A percentile compares a stretch with the other conserved stretches of the same genome.
Conservation (phyloP, 2,797 vertebrate species). For the Micropoecilia bifurca region DNA sequence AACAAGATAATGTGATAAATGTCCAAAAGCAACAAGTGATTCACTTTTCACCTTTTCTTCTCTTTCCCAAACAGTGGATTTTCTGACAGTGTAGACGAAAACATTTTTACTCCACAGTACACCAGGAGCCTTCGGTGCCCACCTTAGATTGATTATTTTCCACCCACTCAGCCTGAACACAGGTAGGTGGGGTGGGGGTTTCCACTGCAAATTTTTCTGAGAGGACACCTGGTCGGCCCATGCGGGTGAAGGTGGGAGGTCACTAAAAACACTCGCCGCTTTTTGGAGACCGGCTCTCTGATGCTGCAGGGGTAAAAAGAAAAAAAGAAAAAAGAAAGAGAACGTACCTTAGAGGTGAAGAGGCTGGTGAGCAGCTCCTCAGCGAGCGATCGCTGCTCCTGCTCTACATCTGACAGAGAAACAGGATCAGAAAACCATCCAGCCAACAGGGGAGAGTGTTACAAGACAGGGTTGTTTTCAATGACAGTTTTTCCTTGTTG, state of each 20-base stretch:
- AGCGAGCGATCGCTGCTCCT: conserved; percentile 88
- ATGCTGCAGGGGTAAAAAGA: conserved; percentile 57
- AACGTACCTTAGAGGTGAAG: conserved; percentile 89
- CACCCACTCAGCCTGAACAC: conserved; percentile 3
- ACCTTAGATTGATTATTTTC: not conserved
- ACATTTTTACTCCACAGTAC: not conserved
- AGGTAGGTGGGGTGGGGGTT: not conserved
- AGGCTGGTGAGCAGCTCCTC: conserved; percentile 91
- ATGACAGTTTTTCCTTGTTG: not conserved
- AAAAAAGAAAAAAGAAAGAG: not conserved
- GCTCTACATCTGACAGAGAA: conserved; percentile 85
- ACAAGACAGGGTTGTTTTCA: not conserved
- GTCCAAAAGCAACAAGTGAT: conserved; percentile 11
- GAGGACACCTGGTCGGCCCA: conserved; percentile 33
- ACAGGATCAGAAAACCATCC: not conserved
- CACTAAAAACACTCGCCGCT: not conserved
- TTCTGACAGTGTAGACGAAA: not conserved
- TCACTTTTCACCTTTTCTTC: conserved; percentile 1
- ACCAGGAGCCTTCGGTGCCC: not conserved
- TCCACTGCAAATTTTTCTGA: conserved; percentile 13
- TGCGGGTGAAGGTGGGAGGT: conserved; percentile 4
- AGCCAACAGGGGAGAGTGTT: not conserved
- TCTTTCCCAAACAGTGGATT: not conserved
- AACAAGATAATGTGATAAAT: conserved; percentile 14
- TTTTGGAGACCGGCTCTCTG: conserved; percentile 16